These are phyloP conservation scores for Ochropleura plecta DNA, from an alignment of 2,888 invertebrate species.

Conservation along the genomic window DNA sequence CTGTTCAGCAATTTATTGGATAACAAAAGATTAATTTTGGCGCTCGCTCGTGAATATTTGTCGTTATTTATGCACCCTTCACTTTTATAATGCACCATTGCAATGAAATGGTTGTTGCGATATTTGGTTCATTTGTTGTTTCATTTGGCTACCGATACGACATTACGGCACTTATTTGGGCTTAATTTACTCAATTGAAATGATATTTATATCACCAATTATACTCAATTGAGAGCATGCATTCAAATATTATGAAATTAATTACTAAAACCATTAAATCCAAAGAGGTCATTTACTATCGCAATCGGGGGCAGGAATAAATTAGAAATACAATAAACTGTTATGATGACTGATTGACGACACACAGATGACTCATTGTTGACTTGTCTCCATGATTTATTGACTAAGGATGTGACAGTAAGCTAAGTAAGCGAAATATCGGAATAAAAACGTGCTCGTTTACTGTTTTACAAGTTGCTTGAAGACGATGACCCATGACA, in stretches of 20 bases:
- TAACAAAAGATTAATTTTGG: slow-evolving; percentile 26
- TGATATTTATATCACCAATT: neutral
- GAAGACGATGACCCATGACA: slow-evolving; percentile 14
- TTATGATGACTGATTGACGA: slow-evolving; percentile 58
- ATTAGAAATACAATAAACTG: slow-evolving; percentile 55
- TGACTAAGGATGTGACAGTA: slow-evolving; percentile 34
- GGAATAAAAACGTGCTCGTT: slow-evolving; percentile 24
- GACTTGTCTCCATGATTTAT: slow-evolving; percentile 42
- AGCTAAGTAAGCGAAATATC: slow-evolving; percentile 2
- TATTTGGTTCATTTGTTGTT: slow-evolving; percentile 24
- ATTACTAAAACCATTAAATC: slow-evolving; percentile 44
- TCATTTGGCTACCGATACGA: neutral
- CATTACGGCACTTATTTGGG: slow-evolving; percentile 6
- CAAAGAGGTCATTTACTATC: slow-evolving; percentile 49
- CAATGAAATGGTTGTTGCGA: slow-evolving; percentile 33
- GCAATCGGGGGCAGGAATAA: slow-evolving; percentile 44
- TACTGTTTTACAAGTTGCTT: slow-evolving; percentile 2
- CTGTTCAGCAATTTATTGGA: slow-evolving; percentile 10
- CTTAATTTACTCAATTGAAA: slow-evolving; percentile 17
- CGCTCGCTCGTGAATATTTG: slow-evolving; percentile 20
- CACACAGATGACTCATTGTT: slow-evolving; percentile 47
- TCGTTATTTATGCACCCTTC: slow-evolving; percentile 40
- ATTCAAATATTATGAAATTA: slow-evolving; percentile 31
- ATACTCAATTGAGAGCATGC: slow-evolving; percentile 7
- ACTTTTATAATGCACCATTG: slow-evolving; percentile 39